These are phyloP conservation scores for Macropis europaea DNA, from an alignment of 2,888 invertebrate species.

Conservation along the genomic window DNA sequence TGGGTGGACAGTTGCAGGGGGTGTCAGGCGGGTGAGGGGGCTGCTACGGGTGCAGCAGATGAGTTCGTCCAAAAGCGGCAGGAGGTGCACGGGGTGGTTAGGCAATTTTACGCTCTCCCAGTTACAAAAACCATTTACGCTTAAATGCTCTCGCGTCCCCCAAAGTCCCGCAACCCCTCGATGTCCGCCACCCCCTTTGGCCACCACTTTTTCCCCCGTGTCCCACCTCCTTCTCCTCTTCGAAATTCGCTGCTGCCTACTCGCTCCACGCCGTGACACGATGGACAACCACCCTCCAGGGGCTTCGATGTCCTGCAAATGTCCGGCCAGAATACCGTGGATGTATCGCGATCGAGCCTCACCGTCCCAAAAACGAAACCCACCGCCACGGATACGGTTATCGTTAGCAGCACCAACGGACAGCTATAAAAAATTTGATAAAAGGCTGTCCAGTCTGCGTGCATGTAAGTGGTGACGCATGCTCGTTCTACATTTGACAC, in stretches of 20 bases:
- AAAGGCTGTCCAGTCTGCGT: conserved; percentile 13
- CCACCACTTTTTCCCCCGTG: conserved; percentile 48
- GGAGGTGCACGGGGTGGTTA: conserved; percentile 74
- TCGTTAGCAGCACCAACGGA: conserved; percentile 26
- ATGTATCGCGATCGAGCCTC: conserved; percentile 53
- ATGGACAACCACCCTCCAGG: conserved; percentile 63
- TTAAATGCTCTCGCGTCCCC: conserved; percentile 75
- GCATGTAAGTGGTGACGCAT: conserved; percentile 10
- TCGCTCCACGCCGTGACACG: conserved; percentile 59
- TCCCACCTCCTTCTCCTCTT: conserved; percentile 38
- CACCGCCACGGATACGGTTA: conserved; percentile 35
- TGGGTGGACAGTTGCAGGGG: conserved; percentile 38
- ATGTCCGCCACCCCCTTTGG: conserved; percentile 37
- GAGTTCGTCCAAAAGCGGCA: conserved; percentile 71
- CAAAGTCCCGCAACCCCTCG: conserved; percentile 66
- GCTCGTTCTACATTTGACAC: conserved; percentile 30
- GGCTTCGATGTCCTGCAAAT: conserved; percentile 65
- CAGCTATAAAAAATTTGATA: conserved; percentile 42
- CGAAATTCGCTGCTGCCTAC: conserved; percentile 55
- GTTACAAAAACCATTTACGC: conserved; percentile 79
- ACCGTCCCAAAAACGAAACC: conserved; percentile 49
- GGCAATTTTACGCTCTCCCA: conserved; percentile 79
- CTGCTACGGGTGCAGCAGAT: conserved; percentile 58
- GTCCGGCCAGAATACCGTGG: conserved; percentile 48
- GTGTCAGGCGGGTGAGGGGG: conserved; percentile 2